These are phyloP conservation scores for Lobophora halterata DNA, from an alignment of 2,888 invertebrate genomes.

Conservation along the genomic window DNA sequence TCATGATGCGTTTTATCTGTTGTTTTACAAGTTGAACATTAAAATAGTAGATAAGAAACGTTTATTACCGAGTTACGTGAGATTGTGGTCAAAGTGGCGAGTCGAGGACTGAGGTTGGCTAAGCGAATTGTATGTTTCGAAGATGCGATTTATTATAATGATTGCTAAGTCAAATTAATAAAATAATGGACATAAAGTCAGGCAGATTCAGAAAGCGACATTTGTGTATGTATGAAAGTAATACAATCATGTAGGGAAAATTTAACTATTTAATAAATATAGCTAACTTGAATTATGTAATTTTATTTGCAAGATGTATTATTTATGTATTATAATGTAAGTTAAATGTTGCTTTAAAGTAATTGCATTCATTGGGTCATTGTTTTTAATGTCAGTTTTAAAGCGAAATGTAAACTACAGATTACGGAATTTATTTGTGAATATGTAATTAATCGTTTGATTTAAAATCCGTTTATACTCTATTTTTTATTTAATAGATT, in stretches of 20 bases:
- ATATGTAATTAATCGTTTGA: conserved; percentile 81
- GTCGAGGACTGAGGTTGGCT: conserved; percentile 59
- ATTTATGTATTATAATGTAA: conserved; percentile 79
- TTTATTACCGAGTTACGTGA: conserved; percentile 46
- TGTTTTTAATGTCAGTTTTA: conserved; percentile 71
- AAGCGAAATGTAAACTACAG: conserved; percentile 64
- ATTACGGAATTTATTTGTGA: conserved; percentile 76
- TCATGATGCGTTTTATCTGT: conserved; percentile 19
- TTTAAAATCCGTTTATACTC: conserved; percentile 80
- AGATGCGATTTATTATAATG: conserved; percentile 41
- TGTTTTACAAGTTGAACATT: conserved; percentile 35
- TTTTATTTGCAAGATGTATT: conserved; percentile 78
- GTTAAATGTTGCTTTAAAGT: conserved; percentile 79
- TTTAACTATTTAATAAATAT: conserved; percentile 71
- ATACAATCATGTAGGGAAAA: conserved; percentile 70
- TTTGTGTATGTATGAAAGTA: conserved; percentile 49
- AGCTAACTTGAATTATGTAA: conserved; percentile 79
- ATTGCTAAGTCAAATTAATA: conserved; percentile 58
- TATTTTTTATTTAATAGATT: conserved; percentile 81
- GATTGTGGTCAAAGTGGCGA: conserved; percentile 49
- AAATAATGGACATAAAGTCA: conserved; percentile 21
- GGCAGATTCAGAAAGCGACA: conserved; percentile 28
- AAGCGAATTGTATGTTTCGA: conserved; percentile 44
- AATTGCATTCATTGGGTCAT: conserved; percentile 69
- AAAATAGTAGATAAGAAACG: conserved; percentile 47